Conservation (phyloP, 1,140 invertebrate species). For the Homarus americanus region DNA sequence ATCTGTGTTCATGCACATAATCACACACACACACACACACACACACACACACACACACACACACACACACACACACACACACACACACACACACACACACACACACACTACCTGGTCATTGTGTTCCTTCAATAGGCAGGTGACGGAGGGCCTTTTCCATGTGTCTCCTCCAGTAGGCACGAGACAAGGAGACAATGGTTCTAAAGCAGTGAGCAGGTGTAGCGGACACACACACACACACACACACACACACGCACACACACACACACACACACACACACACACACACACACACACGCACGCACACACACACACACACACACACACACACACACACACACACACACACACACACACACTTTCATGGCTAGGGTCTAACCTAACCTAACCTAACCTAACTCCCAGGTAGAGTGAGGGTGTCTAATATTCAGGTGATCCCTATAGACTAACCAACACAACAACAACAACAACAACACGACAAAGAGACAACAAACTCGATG, state of each 20-base stretch:
- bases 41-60: slow-evolving; percentile 19
- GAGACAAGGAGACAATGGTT: no score
- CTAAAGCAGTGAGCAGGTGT: no score
- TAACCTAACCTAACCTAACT: background rate
- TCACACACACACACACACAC: background rate
- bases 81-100: slow-evolving; percentile 19
- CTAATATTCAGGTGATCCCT: no score
- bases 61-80: slow-evolving; percentile 19
- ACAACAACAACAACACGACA: no score
- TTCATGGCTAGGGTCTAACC: background rate
- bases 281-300: slow-evolving; percentile 16
- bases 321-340: slow-evolving; percentile 16
- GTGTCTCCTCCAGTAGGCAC: no score
- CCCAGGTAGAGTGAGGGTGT: no score
- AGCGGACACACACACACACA: slow-evolving; percentile 12
- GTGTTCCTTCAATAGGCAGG: no score
- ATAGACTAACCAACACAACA: no score
- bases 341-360: slow-evolving; percentile 13
- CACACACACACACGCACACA: slow-evolving; percentile 11
- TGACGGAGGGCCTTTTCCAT: no score
- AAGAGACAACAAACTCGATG: no score
- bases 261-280: slow-evolving; percentile 16
- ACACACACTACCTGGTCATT: no score
- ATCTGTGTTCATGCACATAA: no score
- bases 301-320: slow-evolving; percentile 15